Conservation (phyloP, 1,140 invertebrate species). For the Dreissena polymorpha region DNA sequence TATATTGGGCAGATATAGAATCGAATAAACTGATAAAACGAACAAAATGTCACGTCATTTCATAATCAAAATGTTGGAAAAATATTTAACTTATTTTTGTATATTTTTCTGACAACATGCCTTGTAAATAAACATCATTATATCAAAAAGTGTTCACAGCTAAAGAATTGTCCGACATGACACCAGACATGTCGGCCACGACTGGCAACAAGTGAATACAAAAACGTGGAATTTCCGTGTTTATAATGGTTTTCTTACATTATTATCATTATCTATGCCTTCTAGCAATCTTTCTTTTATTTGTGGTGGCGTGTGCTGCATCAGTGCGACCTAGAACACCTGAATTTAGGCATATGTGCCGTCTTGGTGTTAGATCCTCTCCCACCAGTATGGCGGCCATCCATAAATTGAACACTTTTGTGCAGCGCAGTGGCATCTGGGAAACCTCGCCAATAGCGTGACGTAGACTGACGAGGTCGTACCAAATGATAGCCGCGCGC, state of each 20-base stretch:
- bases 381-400: constrained; percentile 79
- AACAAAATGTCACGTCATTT: too few species aligned
- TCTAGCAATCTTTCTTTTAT: constrained; percentile 84
- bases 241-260: constrained; percentile 81
- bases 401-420: constrained; percentile 76
- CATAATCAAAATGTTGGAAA: too few species aligned
- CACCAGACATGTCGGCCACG: constrained; percentile 44
- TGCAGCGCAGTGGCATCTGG: constrained; percentile 78
- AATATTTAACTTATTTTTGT: too few species aligned
- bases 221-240: constrained; percentile 14
- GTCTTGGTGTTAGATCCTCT: constrained; percentile 75
- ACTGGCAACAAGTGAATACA: constrained; percentile 10
- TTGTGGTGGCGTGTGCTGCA: constrained; percentile 83
- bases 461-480: constrained; percentile 75
- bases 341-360: constrained; percentile 73
- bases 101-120: too few species aligned
- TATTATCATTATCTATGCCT: constrained; percentile 84
- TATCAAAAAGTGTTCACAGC: neutral
- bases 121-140: too few species aligned
- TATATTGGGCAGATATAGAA: too few species aligned
- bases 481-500: constrained; percentile 53
- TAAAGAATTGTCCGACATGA: constrained; percentile 29
- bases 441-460: constrained; percentile 76
- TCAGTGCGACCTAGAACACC: constrained; percentile 77
- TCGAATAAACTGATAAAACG: too few species aligned